Percentiles rank a stretch among this genome's conserved stretches.
Evolutionary conservation across 2,888 invertebrate genomes (phyloP).

Genomic region (Amblyjoppa fuscipennis): DNA sequence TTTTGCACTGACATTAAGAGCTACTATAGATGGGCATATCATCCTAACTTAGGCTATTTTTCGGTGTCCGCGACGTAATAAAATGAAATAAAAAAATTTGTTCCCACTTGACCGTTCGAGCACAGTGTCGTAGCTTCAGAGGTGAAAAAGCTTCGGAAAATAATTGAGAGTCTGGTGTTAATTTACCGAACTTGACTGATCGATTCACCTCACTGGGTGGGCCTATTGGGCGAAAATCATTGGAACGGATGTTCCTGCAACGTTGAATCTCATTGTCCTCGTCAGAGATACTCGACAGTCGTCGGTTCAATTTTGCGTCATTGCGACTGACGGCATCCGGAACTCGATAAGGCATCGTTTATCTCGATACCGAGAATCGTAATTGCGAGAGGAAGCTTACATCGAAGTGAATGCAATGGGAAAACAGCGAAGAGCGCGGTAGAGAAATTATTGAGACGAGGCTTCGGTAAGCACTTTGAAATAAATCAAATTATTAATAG

Average conservation of each 20-base stretch:
- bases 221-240: neutral
- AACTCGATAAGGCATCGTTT: constrained; percentile 43
- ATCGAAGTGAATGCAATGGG: neutral
- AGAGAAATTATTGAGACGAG: neutral
- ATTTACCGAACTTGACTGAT: no score
- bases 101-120: no score
- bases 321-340: constrained; percentile 33
- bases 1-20: no score
- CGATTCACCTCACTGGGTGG: no score
- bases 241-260: constrained; percentile 26
- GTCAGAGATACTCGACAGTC: neutral
- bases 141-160: no score
- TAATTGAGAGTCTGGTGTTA: no score
- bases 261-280: neutral
- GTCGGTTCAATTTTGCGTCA: constrained; percentile 1
- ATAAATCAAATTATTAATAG: constrained; percentile 40
- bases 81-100: no score
- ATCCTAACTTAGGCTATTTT: no score
- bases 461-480: constrained; percentile 27
- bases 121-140: no score
- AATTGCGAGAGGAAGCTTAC: constrained; percentile 25
- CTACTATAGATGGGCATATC: no score
- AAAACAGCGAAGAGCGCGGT: neutral
- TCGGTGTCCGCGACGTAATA: no score
- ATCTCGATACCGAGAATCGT: constrained; percentile 56